A percentile compares a stretch with the other conserved stretches of the same genome.
Conservation (phyloP, 1,140 invertebrate species). For the Zaprionus inermis region DNA sequence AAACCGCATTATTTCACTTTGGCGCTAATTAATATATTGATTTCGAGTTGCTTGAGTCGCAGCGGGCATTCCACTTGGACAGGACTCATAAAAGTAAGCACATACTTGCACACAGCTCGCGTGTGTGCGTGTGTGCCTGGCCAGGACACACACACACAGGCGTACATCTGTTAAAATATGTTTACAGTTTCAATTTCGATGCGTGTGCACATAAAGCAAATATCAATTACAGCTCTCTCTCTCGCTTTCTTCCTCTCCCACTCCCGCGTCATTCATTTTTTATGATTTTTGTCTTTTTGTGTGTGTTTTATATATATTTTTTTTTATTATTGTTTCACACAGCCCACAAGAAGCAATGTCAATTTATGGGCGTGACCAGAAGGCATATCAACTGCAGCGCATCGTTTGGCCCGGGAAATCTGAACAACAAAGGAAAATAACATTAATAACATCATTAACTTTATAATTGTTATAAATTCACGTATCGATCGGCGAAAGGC, state of each 20-base stretch:
- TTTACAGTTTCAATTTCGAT: constrained; percentile 74
- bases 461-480: constrained; percentile 1
- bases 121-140: not conserved
- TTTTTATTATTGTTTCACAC: constrained; percentile 16
- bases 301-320: not conserved
- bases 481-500: not conserved
- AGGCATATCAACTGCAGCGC: constrained; percentile 49
- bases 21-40: constrained; percentile 58
- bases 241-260: not conserved
- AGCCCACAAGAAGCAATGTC: constrained; percentile 33
- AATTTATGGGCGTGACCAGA: constrained; percentile 54
- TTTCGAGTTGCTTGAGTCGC: constrained; percentile 33
- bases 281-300: constrained; percentile 31
- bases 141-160: constrained; percentile 3
- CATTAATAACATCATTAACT: not conserved
- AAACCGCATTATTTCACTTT: constrained; percentile 35
- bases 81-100: constrained; percentile 65
- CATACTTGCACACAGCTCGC: not conserved
- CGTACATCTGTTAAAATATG: constrained; percentile 65
- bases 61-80: constrained; percentile 24
- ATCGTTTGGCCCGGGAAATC: constrained; percentile 15
- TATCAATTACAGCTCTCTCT: constrained; percentile 66
- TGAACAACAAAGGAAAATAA: constrained; percentile 1
- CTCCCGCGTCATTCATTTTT: constrained; percentile 12
- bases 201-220: constrained; percentile 65